These are phyloP conservation scores for Mustelus asterias DNA, from an alignment of 2,113 vertebrate genomes.

Conservation along the genomic window DNA sequence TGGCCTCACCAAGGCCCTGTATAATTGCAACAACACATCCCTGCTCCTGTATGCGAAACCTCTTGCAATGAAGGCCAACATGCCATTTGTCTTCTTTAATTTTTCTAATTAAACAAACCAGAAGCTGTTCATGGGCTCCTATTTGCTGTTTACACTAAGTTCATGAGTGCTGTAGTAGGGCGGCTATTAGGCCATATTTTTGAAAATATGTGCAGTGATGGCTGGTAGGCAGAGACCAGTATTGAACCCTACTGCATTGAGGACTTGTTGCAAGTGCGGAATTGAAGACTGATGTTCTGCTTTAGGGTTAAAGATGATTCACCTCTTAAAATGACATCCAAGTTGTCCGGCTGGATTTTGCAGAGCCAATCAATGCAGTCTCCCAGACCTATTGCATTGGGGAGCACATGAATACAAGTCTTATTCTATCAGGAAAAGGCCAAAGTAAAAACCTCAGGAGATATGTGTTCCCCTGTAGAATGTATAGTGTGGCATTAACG, in stretches of 20 bases:
- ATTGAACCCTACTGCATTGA: not conserved
- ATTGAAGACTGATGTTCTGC: not conserved
- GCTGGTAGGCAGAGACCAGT: not conserved
- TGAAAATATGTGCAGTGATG: not conserved
- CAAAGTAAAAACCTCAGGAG: not conserved
- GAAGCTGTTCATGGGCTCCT: not conserved
- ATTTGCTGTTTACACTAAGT: not conserved
- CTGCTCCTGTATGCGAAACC: too few species aligned
- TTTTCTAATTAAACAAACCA: constrained; percentile 3
- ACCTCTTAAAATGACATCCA: not conserved
- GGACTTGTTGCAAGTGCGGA: not conserved
- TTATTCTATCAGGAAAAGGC: not conserved
- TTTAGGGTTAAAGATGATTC: not conserved
- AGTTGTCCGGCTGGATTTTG: not conserved
- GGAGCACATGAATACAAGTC: not conserved
- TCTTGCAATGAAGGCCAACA: too few species aligned
- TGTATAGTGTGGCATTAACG: not conserved
- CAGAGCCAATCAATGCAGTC: not conserved
- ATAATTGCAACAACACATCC: too few species aligned
- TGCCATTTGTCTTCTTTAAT: too few species aligned
- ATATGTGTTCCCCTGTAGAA: not conserved
- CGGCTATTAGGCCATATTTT: not conserved
- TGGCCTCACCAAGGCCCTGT: too few species aligned
- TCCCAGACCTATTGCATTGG: not conserved
- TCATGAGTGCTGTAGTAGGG: not conserved